Base-by-base conservation (phyloP, 1,140 invertebrate genomes). In the Lepidurus arcticus region DNA sequence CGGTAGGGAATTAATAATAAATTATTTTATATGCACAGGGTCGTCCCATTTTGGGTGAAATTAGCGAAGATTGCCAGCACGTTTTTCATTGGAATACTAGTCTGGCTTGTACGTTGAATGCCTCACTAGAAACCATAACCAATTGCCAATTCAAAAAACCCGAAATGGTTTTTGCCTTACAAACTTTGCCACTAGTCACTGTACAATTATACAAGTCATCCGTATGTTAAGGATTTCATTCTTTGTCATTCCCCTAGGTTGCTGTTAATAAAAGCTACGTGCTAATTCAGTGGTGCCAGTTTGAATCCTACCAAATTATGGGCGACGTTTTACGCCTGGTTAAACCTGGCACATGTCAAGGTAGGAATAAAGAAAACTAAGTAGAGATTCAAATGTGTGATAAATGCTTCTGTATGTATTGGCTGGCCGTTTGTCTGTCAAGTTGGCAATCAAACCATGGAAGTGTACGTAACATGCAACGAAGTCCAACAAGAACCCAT, bases 391-490 rank as follows among this genome's bases (percentile, higher is more conserved):
- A 65, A 65, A 65, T 16, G 16, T n/a, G 16, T 65, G 53, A 10
- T 65, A 65, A 10, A 47, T 10, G 16, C 45, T 11, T 47, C 16
- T 65, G 21, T 65, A 16, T 65, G 21, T 16, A 65, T 65, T 65
- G 21, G 34, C 53, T 7, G 21, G 16, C 13, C 21, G 2, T 16
- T 21, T 7, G 21, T 65, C 21, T 65, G 16, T 65, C 16, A n/a
- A 65, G 53, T 13, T 65, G 53, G 53, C 53, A 65, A 65, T 65
- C 53, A 16, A 65, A 65, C 53, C 16, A 13, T 65, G 53, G 53
- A 65, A 21, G 53, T 65, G 53, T 65, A 65, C 13, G 13, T 65
- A 13, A 65, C 53, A 65, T 65, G 53, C 53, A 21, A 7, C 16
- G 53, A 65, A 65, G 21, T 65, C 8, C n/a, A 65, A 65, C 16